A percentile compares a stretch with the other conserved stretches of the same genome.
Evolutionary conservation across 2,888 invertebrate species (phyloP).

Genomic region (Athalia cordata): DNA sequence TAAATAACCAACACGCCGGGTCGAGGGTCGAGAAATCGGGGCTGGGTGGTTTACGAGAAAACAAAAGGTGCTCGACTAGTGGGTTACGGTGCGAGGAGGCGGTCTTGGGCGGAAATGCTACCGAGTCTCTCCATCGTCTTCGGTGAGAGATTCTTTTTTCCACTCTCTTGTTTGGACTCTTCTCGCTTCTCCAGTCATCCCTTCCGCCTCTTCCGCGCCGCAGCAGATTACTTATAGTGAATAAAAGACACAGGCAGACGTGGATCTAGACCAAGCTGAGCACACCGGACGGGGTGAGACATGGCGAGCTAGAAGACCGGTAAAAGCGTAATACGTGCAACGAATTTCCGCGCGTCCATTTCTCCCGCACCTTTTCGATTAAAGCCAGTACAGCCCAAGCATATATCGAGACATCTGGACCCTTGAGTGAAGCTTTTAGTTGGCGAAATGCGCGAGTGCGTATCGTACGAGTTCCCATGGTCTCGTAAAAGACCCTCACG

Average conservation of each 20-base stretch:
- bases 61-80: constrained; percentile 12
- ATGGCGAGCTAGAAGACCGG: constrained; percentile 8
- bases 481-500: background rate
- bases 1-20: too few species aligned
- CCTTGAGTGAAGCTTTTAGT: background rate
- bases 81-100: background rate
- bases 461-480: background rate
- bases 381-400: background rate
- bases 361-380: constrained; percentile 11
- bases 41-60: background rate
- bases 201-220: background rate
- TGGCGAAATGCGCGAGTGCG: background rate
- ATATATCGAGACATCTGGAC: background rate
- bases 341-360: constrained; percentile 18
- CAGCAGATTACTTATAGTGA: constrained; percentile 11
- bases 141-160: constrained; percentile 7
- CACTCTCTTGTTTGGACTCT: background rate
- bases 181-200: too few species aligned
- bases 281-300: background rate
- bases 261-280: background rate
- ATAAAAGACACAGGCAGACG: too few species aligned
- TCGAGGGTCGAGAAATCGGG: too few species aligned
- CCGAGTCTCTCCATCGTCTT: constrained; percentile 18
- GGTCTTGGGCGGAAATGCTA: background rate
- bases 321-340: constrained; percentile 26